Evolutionary conservation across 1,140 invertebrate genomes (phyloP), one percentile per base, ranked within the genome.

Genomic region (Polypedilum vanderplanki): DNA sequence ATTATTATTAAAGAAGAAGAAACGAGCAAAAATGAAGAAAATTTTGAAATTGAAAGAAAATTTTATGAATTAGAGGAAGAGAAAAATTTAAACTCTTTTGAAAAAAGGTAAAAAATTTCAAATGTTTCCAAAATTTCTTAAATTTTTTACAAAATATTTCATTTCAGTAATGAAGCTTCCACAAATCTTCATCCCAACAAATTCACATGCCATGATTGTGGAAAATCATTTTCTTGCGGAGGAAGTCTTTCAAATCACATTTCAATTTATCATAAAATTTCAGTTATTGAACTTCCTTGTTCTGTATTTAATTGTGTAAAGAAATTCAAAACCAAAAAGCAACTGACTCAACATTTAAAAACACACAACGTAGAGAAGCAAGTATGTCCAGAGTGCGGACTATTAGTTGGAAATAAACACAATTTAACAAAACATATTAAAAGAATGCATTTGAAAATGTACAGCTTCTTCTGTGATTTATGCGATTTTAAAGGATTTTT

Each of bases 381-480:
- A n/a, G n/a, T 57, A 12, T 57, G 46, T 57, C 46, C 46, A 0
- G 46, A 57, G 15, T 57, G 46, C 15, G 46, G 46, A 57, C 12
- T 57, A 4, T 3, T 57, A 4, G 46, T 57, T 57, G 46, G 46
- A 8, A 57, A 57, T 57, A 57, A 57, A 15, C 46, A 57, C n/a
- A 57, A 57, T n/a, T 57, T 57, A 12, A 57, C 46, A 1, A 57
- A 57, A 15, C 46, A 57, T 57, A 57, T 57, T 12, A 57, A 57
- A n/a, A 57, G 46, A 57, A 1, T 57, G 12, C 46, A 57, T 57
- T 15, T 57, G 4, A 57, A 57, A 15, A 57, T 57, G 4, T 57
- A 57, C 46, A 57, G n/a, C 12, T 57, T 57, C n/a, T 57, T n/a
- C n/a, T 57, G 46, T 57, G 46, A 57, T 57, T 57, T 57, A 12